Evolutionary conservation across 2,797 vertebrate species (phyloP), one percentile per base, ranked within the genome.

Genomic region (Myiotriccus ornatus): DNA sequence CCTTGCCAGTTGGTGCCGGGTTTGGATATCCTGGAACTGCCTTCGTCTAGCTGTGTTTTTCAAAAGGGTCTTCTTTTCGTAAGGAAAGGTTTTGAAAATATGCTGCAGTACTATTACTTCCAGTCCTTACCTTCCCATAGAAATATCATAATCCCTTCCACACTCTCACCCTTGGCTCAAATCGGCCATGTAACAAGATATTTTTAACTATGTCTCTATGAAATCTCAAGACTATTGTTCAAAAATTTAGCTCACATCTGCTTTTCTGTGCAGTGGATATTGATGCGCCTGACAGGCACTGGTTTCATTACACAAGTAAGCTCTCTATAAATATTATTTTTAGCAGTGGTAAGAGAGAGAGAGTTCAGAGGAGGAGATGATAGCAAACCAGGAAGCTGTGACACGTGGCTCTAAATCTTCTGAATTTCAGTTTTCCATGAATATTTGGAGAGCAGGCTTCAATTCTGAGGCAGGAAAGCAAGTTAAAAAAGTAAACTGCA

Each of bases 171-270:
- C 56, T 71, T 80, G 43, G 68, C 64, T 87, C 57, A 83, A 34
- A 50, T 34, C 87, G 60, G 64, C 37, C 46, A 41, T 69, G 49
- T 86, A 57, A 77, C 60, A 74, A 86, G 62, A 39, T 70, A 77
- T 86, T 87, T 95, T 92, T 80, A 88, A 92, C 82, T 75, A 47
- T 14, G 34, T 24, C 30, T 22, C 37, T 81, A 32, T 47, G 64
- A 84, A 92, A 89, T 84, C 78, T 91, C 68, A 87, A 56, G 64
- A 87, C 49, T 85, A 35, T 79, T 91, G 75, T 91, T 84, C 94
- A 77, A 92, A 92, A 90, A 53, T 80, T 82, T 85, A 89, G 53
- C 43, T 91, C 50, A 52, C 60, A 77, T 87, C 67, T 92, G 59
- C 44, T 95, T 96, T 94, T 80, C 89, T 85, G 67, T 28, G 30